These are phyloP conservation scores for Scolopax rusticola DNA, from an alignment of 2,797 vertebrate genomes.

Conservation along the genomic window DNA sequence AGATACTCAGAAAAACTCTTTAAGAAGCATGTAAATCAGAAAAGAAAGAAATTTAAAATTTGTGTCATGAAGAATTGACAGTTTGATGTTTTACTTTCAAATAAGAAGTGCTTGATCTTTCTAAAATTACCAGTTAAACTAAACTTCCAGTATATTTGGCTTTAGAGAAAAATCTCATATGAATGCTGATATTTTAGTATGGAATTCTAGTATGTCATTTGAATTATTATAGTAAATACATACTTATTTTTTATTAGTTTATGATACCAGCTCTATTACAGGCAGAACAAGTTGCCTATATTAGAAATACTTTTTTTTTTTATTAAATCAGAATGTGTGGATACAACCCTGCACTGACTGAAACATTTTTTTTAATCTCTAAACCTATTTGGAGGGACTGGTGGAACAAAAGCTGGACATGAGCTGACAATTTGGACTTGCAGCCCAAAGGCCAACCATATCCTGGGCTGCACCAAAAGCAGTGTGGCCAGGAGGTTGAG, in stretches of 20 bases:
- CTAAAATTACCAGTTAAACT: background rate
- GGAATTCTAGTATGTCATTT: background rate
- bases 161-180: background rate
- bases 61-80: background rate
- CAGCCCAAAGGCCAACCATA: background rate
- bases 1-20: background rate
- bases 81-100: background rate
- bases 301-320: background rate
- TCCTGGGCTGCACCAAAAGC: background rate
- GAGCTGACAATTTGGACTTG: background rate
- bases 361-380: background rate
- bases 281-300: background rate
- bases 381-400: background rate
- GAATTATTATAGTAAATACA: background rate
- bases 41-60: background rate
- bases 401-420: background rate
- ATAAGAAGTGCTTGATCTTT: background rate
- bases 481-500: background rate
- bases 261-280: background rate
- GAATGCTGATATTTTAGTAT: background rate
- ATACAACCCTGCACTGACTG: background rate
- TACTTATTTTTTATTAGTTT: background rate
- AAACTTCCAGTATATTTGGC: background rate
- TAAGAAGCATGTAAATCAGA: background rate
- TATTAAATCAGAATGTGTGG: background rate